phyloP scores from a whole-genome alignment of 2,113 vertebrate species.

The Cettia cetti region DNA sequence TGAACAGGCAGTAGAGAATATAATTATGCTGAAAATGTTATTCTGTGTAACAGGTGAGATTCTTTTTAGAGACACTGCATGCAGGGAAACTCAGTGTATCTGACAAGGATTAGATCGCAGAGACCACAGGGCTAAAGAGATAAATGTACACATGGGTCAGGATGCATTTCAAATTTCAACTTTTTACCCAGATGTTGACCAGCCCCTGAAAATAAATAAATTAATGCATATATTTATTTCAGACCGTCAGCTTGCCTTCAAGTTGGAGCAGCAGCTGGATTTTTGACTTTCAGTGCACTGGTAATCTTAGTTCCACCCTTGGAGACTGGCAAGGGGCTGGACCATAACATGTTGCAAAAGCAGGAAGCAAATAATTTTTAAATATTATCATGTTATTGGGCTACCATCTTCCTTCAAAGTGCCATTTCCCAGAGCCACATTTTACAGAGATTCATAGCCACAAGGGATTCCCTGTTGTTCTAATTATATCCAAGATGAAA shows the following conservation, averaged over 20 bases:
- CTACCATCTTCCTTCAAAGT: not conserved
- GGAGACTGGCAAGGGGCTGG: not conserved
- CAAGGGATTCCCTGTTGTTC: not conserved
- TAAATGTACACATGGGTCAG: not conserved
- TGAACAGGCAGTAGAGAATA: not conserved
- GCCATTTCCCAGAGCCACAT: not conserved
- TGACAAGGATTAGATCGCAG: not conserved
- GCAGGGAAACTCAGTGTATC: not conserved
- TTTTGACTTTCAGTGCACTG: not conserved
- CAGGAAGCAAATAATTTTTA: not conserved
- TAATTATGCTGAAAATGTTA: not conserved
- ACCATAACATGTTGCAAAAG: not conserved
- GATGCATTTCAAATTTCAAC: not conserved
- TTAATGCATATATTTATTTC: not conserved
- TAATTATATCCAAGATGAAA: not conserved
- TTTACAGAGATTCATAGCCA: not conserved
- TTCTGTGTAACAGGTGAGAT: not conserved
- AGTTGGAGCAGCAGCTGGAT: not conserved
- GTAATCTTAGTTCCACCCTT: not conserved
- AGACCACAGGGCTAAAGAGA: not conserved
- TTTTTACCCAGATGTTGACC: not conserved
- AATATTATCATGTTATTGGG: not conserved
- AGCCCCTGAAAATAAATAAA: not conserved
- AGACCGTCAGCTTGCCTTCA: not conserved
- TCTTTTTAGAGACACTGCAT: not conserved